Conservation (phyloP, 2,888 invertebrate species). For the Lithophane ornitopus region DNA sequence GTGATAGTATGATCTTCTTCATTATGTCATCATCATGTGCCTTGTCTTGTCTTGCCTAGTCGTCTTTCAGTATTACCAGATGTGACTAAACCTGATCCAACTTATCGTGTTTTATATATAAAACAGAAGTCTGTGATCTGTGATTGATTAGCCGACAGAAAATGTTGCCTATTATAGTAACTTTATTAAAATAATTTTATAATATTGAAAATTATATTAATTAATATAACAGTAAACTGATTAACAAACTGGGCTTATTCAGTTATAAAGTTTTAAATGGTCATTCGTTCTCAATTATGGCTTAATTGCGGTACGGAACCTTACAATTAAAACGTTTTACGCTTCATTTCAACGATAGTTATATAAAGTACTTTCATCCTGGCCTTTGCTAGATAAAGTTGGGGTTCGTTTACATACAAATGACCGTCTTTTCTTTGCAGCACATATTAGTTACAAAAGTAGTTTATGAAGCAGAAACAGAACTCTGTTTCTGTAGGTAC, state of each 20-base stretch:
- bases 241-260: slow-evolving; percentile 23
- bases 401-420: slow-evolving; percentile 14
- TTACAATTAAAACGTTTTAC: slow-evolving; percentile 32
- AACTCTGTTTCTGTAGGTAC: not conserved
- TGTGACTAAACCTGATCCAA: not conserved
- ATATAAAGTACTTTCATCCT: slow-evolving; percentile 12
- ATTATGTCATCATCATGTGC: not conserved
- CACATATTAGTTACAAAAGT: not conserved
- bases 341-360: slow-evolving; percentile 15
- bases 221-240: slow-evolving; percentile 31
- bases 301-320: slow-evolving; percentile 37
- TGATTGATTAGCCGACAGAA: not conserved
- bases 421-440: not conserved
- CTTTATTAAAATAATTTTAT: not conserved
- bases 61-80: not conserved
- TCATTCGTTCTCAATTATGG: slow-evolving; percentile 19
- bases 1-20: not conserved
- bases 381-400: not conserved
- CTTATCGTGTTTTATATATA: not conserved
- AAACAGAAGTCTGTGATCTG: not conserved
- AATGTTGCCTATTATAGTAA: not conserved
- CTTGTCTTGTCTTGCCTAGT: not conserved
- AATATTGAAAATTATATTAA: slow-evolving; percentile 7
- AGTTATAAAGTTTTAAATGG: slow-evolving; percentile 34
- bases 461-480: not conserved